Conservation (phyloP, 1,140 invertebrate species). For the Pomphorhynchus laevis region DNA sequence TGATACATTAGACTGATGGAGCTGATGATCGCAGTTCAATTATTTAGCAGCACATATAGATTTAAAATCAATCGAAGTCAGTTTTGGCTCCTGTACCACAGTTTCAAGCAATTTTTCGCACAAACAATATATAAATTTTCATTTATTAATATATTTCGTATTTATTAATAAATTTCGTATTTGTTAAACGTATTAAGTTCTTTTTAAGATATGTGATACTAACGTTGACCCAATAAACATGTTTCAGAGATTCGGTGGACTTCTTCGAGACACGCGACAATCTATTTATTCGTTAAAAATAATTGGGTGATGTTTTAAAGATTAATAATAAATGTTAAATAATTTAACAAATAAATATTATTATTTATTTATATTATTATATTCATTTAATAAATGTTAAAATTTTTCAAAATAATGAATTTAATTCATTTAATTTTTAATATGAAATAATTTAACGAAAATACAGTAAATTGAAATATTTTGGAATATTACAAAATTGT, state of each 20-base stretch:
- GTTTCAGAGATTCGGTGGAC: too few relatives aligned
- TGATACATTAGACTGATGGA: too few relatives aligned
- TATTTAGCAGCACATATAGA: too few relatives aligned
- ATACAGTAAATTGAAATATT: too few relatives aligned
- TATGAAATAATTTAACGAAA: too few relatives aligned
- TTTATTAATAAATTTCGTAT: not conserved
- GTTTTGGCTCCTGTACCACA: too few relatives aligned
- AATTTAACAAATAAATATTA: not conserved
- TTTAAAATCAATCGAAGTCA: too few relatives aligned
- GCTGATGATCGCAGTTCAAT: too few relatives aligned
- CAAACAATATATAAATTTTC: slow-evolving; percentile 2
- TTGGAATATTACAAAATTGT: too few relatives aligned
- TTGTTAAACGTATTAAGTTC: not conserved
- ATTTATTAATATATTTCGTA: not conserved
- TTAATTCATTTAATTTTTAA: not conserved
- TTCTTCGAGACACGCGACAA: too few relatives aligned
- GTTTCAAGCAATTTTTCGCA: too few relatives aligned
- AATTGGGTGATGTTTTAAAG: not conserved
- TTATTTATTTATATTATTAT: not conserved
- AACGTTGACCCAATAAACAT: too few relatives aligned
- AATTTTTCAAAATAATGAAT: not conserved
- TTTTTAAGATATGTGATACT: not conserved
- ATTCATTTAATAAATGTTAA: not conserved
- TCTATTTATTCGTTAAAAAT: not conserved
- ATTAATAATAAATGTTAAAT: not conserved